Evolutionary conservation across 2,797 vertebrate species (phyloP), one percentile per base, ranked within the genome.

Genomic region (Microctenopoma stevenorrisi): DNA sequence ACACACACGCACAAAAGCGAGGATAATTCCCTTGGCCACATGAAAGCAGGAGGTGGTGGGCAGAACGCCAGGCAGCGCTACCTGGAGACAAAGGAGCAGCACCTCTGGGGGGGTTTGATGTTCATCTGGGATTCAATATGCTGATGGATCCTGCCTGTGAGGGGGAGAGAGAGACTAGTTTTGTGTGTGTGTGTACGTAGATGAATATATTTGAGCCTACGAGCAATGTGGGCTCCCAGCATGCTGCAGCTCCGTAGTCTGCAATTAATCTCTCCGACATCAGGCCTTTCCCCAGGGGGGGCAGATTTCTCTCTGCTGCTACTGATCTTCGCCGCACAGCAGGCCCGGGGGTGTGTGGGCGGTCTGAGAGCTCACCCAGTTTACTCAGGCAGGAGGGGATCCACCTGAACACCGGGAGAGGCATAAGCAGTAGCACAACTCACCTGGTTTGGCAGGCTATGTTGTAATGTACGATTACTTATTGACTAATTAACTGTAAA

Each of bases 211-310:
- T 70, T 59, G 68, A 78, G 86, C 90, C 88, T 79, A 68, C 33
- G 2, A 90, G 88, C 86, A 51, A 71, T 88, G 87, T 90, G 90
- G 74, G 79, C 91, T 93, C 89, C 83, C 91, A 89, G 85, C 81
- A 81, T 79, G 85, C 85, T 83, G 89, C 84, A 85, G 80, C 86
- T 81, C 80, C 87, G 78, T 79, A 88, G 86, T 91, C 91, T 94
- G 89, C 93, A 94, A 95, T 94, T 95, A 95, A 94, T 95, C 81
- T 91, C 90, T 92, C 93, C 86, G 87, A 87, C 90, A 91, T 90
- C 68, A 79, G 85, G 89, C 85, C 86, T 84, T 76, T 81, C 89
- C 91, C 69, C 33, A 43, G 58, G 43, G 75, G 81, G 76, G 82
- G 76, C 85, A 79, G 74, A 81, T 90, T 76, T 79, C 79, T 86